Percentiles rank a stretch among this genome's conserved stretches.
Evolutionary conservation across 2,888 invertebrate species (phyloP).

Genomic region (Caenorhabditis auriculariae): DNA sequence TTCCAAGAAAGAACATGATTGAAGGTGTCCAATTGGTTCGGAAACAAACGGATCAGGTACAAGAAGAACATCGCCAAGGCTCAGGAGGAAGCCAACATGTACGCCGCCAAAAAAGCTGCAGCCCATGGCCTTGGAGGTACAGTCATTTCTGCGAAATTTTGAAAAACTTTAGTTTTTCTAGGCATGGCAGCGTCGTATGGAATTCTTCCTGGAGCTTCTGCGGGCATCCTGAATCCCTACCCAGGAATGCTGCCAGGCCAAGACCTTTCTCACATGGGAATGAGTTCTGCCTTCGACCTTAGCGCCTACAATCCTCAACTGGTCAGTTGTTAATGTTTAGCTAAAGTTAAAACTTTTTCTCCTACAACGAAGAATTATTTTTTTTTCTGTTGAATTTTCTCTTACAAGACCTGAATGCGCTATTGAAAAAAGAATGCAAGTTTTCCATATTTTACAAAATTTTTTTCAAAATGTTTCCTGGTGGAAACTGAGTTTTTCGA

Average conservation of each 20-base stretch:
- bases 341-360: too few species aligned
- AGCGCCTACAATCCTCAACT: constrained; percentile 47
- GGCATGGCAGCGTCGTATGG: constrained; percentile 31
- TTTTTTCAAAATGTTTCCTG: too few species aligned
- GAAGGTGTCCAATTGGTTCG: constrained; percentile 89
- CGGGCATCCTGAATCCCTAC: constrained; percentile 42
- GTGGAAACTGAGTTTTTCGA: too few species aligned
- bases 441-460: too few species aligned
- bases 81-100: constrained; percentile 97
- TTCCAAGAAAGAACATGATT: too few species aligned
- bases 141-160: not conserved
- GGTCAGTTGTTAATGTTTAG: constrained; percentile 28
- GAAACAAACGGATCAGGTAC: constrained; percentile 98
- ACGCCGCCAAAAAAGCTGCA: constrained; percentile 91
- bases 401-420: too few species aligned
- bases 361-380: too few species aligned
- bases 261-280: constrained; percentile 39
- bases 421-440: too few species aligned
- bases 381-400: too few species aligned
- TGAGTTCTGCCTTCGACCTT: constrained; percentile 39
- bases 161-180: not conserved
- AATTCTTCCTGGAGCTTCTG: constrained; percentile 27
- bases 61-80: constrained; percentile 99
- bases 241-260: constrained; percentile 42
- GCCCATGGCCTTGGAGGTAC: constrained; percentile 54